phyloP scores from a whole-genome alignment of 2,888 invertebrate species.

The Lamellibrachia columna region DNA sequence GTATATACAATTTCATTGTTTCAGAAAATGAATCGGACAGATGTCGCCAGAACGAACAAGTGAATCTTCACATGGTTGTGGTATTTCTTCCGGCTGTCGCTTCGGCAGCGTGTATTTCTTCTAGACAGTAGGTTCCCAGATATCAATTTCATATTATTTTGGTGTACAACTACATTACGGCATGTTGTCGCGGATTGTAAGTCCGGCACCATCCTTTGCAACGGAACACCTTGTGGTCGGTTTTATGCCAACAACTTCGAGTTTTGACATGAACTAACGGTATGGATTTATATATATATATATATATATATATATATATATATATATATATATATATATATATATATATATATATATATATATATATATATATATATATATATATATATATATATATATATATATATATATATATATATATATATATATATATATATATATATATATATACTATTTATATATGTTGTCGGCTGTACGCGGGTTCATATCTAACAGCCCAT shows the following conservation, averaged over 20 bases:
- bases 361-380: no score
- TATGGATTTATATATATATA: no score
- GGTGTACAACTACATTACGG: neutral
- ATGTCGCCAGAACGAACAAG: neutral
- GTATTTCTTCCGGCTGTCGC: neutral
- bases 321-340: no score
- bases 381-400: no score
- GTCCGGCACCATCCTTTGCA: neutral
- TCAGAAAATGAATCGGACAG: no score
- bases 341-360: no score
- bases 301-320: no score
- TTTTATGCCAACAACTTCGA: neutral
- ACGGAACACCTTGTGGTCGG: neutral
- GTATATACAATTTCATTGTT: no score
- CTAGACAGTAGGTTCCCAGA: neutral
- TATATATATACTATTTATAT: neutral
- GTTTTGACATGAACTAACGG: neutral
- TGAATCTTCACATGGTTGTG: neutral
- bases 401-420: no score
- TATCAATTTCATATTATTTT: neutral
- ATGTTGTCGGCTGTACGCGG: neutral
- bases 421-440: neutral
- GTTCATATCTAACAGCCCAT: neutral
- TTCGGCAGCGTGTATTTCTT: neutral
- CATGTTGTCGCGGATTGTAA: neutral